Evolutionary conservation across 2,113 vertebrate species (phyloP).

Genomic region (Calidris pugnax): DNA sequence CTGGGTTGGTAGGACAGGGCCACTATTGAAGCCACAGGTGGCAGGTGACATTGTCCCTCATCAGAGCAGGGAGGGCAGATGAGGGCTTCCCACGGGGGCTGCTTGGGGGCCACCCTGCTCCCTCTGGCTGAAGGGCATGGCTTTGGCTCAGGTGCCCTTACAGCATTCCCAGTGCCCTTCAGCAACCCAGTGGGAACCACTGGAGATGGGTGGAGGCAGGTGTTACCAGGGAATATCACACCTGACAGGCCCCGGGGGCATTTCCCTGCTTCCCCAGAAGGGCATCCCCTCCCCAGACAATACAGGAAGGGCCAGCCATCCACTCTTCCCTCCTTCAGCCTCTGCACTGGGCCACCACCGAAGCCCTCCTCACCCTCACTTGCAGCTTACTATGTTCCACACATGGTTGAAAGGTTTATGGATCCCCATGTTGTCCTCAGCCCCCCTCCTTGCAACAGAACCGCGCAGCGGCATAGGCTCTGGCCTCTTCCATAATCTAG

Average conservation of each 20-base stretch:
- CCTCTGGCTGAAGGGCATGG: background rate
- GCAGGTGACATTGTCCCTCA: background rate
- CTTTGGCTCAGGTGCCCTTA: background rate
- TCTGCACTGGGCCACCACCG: rapidly evolving
- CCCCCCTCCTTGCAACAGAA: rapidly evolving
- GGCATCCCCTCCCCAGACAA: background rate
- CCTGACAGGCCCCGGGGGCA: background rate
- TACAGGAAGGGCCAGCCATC: too few relatives aligned
- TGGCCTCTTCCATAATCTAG: background rate
- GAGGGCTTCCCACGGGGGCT: background rate
- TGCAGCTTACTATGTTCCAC: background rate
- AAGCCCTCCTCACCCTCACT: background rate
- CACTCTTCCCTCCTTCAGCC: background rate
- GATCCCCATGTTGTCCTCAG: background rate
- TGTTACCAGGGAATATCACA: background rate
- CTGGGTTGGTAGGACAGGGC: background rate
- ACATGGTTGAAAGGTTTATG: background rate
- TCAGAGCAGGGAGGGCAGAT: background rate
- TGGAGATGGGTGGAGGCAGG: background rate
- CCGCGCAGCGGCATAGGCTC: rapidly evolving
- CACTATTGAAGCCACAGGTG: rapidly evolving
- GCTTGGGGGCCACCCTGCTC: background rate
- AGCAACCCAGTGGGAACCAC: rapidly evolving
- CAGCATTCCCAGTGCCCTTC: background rate
- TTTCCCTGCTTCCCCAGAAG: background rate